Conservation (phyloP, 1,140 invertebrate genomes). For the Caenorhabditis brenneri region DNA sequence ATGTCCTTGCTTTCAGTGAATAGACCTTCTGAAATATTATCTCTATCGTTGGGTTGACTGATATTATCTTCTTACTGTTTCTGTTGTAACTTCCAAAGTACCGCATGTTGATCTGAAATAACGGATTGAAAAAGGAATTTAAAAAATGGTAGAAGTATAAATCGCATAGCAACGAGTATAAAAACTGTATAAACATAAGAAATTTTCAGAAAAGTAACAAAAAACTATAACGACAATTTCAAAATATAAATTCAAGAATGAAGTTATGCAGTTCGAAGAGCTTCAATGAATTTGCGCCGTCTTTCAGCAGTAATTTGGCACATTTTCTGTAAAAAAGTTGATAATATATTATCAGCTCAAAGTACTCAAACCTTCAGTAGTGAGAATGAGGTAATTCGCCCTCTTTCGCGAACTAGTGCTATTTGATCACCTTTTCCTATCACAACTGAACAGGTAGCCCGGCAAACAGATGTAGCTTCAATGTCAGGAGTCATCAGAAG, state of each 20-base stretch:
- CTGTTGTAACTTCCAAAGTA: background rate
- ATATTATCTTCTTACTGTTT: background rate
- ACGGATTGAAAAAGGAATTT: background rate
- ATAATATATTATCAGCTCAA: background rate
- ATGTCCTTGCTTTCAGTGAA: conserved; percentile 3
- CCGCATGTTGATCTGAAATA: background rate
- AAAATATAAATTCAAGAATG: background rate
- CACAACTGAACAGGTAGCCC: background rate
- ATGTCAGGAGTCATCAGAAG: background rate
- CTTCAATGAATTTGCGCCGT: background rate
- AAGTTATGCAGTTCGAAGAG: background rate
- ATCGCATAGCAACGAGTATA: background rate
- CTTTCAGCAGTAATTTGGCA: background rate
- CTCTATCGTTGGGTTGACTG: background rate
- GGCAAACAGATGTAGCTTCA: background rate
- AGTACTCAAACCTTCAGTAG: background rate
- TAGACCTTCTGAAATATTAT: background rate
- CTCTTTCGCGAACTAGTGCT: background rate
- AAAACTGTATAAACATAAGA: background rate
- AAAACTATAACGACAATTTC: background rate
- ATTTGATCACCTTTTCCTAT: background rate
- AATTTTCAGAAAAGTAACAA: background rate
- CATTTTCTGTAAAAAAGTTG: background rate
- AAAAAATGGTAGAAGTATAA: background rate
- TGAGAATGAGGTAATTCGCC: background rate